phyloP scores from a whole-genome alignment of 2,888 invertebrate species.

The Heliconius charithonia region DNA sequence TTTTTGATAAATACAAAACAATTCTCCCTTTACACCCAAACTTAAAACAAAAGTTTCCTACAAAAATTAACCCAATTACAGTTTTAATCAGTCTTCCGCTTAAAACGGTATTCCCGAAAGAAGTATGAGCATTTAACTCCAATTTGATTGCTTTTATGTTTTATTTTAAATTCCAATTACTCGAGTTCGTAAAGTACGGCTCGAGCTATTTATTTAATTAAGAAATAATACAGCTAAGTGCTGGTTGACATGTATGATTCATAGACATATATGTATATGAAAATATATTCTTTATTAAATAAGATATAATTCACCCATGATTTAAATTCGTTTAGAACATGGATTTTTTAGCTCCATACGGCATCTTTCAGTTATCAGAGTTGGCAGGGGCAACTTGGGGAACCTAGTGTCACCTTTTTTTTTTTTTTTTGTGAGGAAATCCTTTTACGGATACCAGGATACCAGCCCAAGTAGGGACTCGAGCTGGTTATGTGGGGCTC shows the following conservation, averaged over 20 bases:
- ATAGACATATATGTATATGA: too few species aligned
- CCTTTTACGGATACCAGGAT: too few species aligned
- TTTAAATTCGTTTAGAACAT: too few species aligned
- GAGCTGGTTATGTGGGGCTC: too few species aligned
- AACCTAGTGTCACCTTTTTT: too few species aligned
- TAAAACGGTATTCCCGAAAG: constrained; percentile 37
- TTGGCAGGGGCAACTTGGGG: too few species aligned
- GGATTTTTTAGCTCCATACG: too few species aligned
- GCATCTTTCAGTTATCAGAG: too few species aligned
- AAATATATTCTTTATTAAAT: too few species aligned
- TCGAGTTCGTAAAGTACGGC: constrained; percentile 15
- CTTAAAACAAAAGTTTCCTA: constrained; percentile 10
- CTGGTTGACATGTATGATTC: not conserved
- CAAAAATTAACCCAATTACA: constrained; percentile 34
- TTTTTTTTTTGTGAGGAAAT: too few species aligned
- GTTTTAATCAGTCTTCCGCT: constrained; percentile 34
- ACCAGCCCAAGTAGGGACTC: too few species aligned
- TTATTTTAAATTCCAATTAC: constrained; percentile 30
- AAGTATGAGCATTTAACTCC: constrained; percentile 32
- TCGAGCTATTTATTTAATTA: constrained; percentile 19
- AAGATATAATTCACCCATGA: too few species aligned
- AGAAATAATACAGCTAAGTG: constrained; percentile 3
- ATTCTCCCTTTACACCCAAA: not conserved
- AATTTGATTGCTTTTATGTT: constrained; percentile 33
- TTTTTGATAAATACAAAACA: not conserved